These are phyloP conservation scores for Stenurella melanura DNA, from an alignment of 2,888 invertebrate genomes.

Conservation along the genomic window DNA sequence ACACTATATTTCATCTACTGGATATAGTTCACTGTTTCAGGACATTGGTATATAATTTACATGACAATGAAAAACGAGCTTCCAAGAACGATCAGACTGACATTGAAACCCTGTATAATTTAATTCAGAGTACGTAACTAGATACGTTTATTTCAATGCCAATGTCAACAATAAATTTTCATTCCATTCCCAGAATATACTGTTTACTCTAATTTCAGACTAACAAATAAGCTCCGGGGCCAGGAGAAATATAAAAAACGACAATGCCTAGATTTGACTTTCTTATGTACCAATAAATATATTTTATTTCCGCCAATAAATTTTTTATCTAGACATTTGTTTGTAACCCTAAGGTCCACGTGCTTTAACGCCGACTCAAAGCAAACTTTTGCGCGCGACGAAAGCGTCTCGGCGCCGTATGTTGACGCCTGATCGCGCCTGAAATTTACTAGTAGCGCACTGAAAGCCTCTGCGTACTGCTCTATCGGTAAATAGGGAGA, in stretches of 20 bases:
- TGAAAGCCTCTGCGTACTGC: constrained; percentile 38
- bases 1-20: too few relatives aligned
- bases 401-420: constrained; percentile 49
- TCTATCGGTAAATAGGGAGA: not conserved
- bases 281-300: constrained; percentile 30
- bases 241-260: constrained; percentile 17
- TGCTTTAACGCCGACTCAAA: constrained; percentile 54
- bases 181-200: not conserved
- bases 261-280: constrained; percentile 27
- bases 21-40: too few relatives aligned
- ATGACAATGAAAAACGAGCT: too few relatives aligned
- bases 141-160: not conserved
- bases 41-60: too few relatives aligned
- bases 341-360: constrained; percentile 46
- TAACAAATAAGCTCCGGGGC: constrained; percentile 15
- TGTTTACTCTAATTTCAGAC: not conserved
- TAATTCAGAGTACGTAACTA: too few relatives aligned
- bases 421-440: constrained; percentile 48
- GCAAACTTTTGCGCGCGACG: constrained; percentile 44
- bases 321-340: constrained; percentile 32
- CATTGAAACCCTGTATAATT: too few relatives aligned
- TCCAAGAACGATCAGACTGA: too few relatives aligned
- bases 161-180: not conserved
- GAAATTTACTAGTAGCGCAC: constrained; percentile 48
- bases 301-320: constrained; percentile 33